Conservation (phyloP, 2,797 vertebrate species). For the Catharus ustulatus region DNA sequence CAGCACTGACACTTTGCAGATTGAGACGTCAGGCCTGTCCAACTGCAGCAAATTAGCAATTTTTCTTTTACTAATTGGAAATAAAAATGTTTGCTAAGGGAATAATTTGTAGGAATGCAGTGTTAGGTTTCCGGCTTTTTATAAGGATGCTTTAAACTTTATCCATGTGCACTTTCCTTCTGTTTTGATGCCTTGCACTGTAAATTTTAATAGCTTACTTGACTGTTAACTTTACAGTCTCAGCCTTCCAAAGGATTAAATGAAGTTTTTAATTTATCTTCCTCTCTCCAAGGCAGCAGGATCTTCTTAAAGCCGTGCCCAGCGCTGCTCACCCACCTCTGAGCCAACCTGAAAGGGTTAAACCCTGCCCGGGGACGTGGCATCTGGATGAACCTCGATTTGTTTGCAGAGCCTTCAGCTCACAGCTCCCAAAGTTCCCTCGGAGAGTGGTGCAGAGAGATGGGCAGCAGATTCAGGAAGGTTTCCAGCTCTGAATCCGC, state of each 20-base stretch:
- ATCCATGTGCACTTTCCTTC: conserved; percentile 28
- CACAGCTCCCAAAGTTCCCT: conserved; percentile 23
- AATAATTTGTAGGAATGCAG: conserved; percentile 74
- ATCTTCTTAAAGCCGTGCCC: not conserved
- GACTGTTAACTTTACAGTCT: conserved; percentile 61
- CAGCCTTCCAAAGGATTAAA: conserved; percentile 44
- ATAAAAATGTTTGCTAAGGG: conserved; percentile 90
- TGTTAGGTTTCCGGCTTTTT: conserved; percentile 72
- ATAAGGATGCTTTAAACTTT: conserved; percentile 58
- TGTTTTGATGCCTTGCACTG: conserved; percentile 54
- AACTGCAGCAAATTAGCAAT: conserved; percentile 92
- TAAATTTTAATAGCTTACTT: conserved; percentile 47
- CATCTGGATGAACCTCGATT: conserved; percentile 37
- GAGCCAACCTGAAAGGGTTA: not conserved
- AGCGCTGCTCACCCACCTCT: not conserved
- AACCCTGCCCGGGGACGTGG: not conserved
- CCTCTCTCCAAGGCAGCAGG: not conserved
- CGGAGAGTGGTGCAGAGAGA: not conserved
- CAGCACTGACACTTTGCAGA: conserved; percentile 90
- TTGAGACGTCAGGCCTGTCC: conserved; percentile 93
- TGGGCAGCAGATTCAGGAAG: not conserved
- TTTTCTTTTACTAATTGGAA: conserved; percentile 95
- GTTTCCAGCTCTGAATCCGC: not conserved
- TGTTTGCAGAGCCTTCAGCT: conserved; percentile 30
- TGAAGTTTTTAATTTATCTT: conserved; percentile 48